A percentile compares a stretch with the other conserved stretches of the same genome.
phyloP scores from a whole-genome alignment of 2,888 invertebrate genomes.

The Protophormia terraenovae region DNA sequence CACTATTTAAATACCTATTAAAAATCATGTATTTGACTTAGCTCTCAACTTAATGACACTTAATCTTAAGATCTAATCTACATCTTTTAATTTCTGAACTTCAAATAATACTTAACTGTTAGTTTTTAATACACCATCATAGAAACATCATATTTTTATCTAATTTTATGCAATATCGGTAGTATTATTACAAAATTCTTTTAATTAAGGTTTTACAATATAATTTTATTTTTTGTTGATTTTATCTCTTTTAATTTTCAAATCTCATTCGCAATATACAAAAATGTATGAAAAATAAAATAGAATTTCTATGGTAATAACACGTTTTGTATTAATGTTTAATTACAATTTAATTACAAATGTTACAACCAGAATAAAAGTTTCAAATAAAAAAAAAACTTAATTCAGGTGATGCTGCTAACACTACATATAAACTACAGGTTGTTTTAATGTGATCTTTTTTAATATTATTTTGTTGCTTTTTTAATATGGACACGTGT shows the following conservation, averaged over 20 bases:
- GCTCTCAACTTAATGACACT: no score
- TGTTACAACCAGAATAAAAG: slow-evolving; percentile 47
- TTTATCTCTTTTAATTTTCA: slow-evolving; percentile 18
- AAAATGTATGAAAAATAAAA: background rate
- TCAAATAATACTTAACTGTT: no score
- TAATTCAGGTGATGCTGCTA: slow-evolving; percentile 49
- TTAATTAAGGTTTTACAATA: slow-evolving; percentile 30
- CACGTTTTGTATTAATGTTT: slow-evolving; percentile 66
- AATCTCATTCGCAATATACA: background rate
- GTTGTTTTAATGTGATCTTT: slow-evolving; percentile 44
- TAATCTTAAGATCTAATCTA: no score
- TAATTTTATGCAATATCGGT: background rate
- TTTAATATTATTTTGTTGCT: background rate
- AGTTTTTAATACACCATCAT: no score
- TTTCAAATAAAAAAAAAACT: slow-evolving; percentile 21
- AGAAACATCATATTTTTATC: no score
- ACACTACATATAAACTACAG: slow-evolving; percentile 51
- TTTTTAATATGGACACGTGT: slow-evolving; percentile 50
- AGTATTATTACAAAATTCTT: background rate
- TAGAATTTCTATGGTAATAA: slow-evolving; percentile 36
- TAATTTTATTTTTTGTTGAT: background rate
- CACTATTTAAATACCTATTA: no score
- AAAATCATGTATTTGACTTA: no score
- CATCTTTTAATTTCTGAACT: no score
- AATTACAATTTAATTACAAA: slow-evolving; percentile 67